Evolutionary conservation across 53 echinoderm and acorn worm genomes (phyloP), one percentile per base, ranked within the genome.

Genomic region (Echinarachnius parma): DNA sequence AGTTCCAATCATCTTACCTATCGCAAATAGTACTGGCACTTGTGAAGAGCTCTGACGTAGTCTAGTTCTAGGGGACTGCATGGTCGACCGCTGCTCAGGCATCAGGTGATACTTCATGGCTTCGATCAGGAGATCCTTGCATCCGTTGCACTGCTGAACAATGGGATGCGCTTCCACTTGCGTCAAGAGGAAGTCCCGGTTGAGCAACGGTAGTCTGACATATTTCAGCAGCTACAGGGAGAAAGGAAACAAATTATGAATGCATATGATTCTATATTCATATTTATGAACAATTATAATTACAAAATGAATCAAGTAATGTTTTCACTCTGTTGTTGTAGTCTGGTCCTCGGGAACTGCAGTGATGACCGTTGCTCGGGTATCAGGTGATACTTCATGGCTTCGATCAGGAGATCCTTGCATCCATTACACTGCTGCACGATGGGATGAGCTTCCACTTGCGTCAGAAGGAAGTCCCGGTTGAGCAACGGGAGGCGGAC

Each of bases 101-200:
- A 91, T 49, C 19, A 98, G 66, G 75, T 92, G 98, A 58, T 98
- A 98, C 31, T 88, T 92, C 86, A 98, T 85, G n/a, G 98, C 98
- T 74, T 92, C 92, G 59, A 98, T 92, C 9, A 98, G 59, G 3
- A 92, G 78, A 66, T 89, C 88, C 57, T 98, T 92, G 62, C 98
- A 98, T 15, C 89, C 92, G 2, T 71, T 59, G 45, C 91, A 84
- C 49, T 46, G 47, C 11, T 82, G 87, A 3, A 95, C 59, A 1
- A 89, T 58, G 0, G 81, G 64, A 30, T 91, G 80, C 0, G 79
- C 83, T 48, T 90, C 90, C 0, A 95, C 96, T 15, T 61, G 75
- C 4, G 81, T 66, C 45, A 91, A 87, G 0, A 95, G 77, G 78
- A 91, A 95, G 18, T 95, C 87, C 10, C 87, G 77, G 46, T 83